Evolutionary conservation across 35 echinoderm and acorn worm species (phyloP), one percentile per base, ranked within the genome.

Genomic region (Acanthaster planci): DNA sequence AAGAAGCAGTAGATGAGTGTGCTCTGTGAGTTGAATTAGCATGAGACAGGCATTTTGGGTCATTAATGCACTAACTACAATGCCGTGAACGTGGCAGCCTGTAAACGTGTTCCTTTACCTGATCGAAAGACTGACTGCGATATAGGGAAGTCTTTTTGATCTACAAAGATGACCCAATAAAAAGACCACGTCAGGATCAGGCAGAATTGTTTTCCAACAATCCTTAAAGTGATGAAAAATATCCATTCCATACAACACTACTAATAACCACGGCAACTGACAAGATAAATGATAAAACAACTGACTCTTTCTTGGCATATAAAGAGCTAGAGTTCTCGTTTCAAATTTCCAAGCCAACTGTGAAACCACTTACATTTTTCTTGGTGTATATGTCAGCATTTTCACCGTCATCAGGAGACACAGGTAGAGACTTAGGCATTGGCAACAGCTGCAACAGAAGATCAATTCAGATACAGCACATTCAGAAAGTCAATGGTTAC

Each of bases 391-490:
- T 51, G 76, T 97, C 92, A 30, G 85, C 52, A 50, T 97, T 97
- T 47, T 97, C 95, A 23, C 91, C 91, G 30, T 97, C 91, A 79
- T 97, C 95, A 7, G 95, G 95, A 26, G 95, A 97, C 10, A 97
- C 90, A 2, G 95, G 95, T 50, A 97, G 78, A 37, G 95, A 97
- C 52, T 97, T 93, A 27, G 95, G 95, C 42, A 97, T 68, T 59
- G 95, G 95, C 58, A 97, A 57, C 2, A 97, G 85, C 95, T 97
- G 84, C 38, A 86, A 84, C 2, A 76, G 55, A 87, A 79, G 80
- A 84, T 21, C 35, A 80, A 56, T 32, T 18, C n/a, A n/a, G 5
- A 8, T 77, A 52, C 39, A 67, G 57, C 4, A 68, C 18, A n/a
- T 27, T 35, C n/a, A 27, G 4, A 27, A 35, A 7, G n/a, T n/a